phyloP scores from a whole-genome alignment of 2,797 vertebrate species.

The Podargus strigoides region DNA sequence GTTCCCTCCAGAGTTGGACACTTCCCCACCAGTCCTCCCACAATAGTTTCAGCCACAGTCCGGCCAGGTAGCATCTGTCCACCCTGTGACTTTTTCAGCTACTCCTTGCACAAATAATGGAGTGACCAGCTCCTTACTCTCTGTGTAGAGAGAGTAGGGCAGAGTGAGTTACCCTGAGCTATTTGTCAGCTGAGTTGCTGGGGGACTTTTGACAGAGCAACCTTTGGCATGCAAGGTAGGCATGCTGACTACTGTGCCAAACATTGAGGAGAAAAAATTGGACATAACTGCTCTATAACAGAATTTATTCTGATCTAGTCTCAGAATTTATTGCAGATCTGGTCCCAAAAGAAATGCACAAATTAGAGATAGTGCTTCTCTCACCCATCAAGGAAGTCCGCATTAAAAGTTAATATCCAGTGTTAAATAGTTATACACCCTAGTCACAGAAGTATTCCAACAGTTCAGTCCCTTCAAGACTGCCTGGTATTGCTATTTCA shows the following conservation, averaged over 20 bases:
- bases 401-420: not conserved
- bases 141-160: not conserved
- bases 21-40: not conserved
- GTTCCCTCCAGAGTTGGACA: not conserved
- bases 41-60: not conserved
- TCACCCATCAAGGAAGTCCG: not conserved
- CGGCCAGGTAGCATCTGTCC: not conserved
- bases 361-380: not conserved
- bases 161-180: not conserved
- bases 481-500: not conserved
- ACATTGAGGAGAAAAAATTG: too few relatives aligned
- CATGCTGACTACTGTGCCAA: not conserved
- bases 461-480: not conserved
- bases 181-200: not conserved
- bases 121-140: not conserved
- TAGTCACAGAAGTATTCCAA: not conserved
- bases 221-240: not conserved
- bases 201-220: not conserved
- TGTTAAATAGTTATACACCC: not conserved
- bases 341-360: not conserved
- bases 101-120: not conserved
- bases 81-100: not conserved
- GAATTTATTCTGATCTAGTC: too few relatives aligned
- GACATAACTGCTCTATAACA: too few relatives aligned
- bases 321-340: not conserved